Conservation (phyloP, 2,888 invertebrate species). For the Minunthozetes semirufus region DNA sequence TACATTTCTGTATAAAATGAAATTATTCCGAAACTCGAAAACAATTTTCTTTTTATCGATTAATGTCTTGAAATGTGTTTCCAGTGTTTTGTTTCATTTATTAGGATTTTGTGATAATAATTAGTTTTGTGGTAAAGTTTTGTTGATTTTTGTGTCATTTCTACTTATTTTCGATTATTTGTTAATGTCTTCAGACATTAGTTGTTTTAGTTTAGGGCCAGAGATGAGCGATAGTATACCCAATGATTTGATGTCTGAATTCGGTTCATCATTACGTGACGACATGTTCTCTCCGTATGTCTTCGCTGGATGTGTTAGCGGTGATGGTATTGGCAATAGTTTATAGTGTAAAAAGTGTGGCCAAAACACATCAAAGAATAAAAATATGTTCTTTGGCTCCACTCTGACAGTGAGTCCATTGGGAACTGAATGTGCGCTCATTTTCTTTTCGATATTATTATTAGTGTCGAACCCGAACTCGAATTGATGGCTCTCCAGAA, state of each 20-base stretch:
- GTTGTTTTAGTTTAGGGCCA: background rate
- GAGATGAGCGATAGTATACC: background rate
- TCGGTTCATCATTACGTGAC: background rate
- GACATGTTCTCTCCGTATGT: background rate
- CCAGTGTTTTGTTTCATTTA: too few relatives aligned
- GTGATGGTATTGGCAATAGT: background rate
- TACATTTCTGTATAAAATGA: too few relatives aligned
- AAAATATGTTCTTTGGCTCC: slow-evolving; percentile 9
- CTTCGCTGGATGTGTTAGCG: slow-evolving; percentile 7
- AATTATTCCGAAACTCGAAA: too few relatives aligned
- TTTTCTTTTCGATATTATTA: slow-evolving; percentile 18
- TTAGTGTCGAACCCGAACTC: slow-evolving; percentile 8
- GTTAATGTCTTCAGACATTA: background rate
- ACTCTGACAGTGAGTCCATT: slow-evolving; percentile 1
- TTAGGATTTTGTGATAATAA: too few relatives aligned
- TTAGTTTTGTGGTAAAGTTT: too few relatives aligned
- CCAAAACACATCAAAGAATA: background rate
- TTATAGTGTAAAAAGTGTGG: slow-evolving; percentile 2
- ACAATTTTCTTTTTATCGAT: too few relatives aligned
- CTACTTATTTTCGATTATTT: background rate
- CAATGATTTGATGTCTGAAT: background rate
- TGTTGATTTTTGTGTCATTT: background rate
- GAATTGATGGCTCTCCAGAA: slow-evolving; percentile 14
- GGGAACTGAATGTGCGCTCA: slow-evolving; percentile 17
- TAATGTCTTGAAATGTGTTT: too few relatives aligned